Evolutionary conservation across 2,888 invertebrate genomes (phyloP), one percentile per base, ranked within the genome.

Genomic region (Volucella zonaria): DNA sequence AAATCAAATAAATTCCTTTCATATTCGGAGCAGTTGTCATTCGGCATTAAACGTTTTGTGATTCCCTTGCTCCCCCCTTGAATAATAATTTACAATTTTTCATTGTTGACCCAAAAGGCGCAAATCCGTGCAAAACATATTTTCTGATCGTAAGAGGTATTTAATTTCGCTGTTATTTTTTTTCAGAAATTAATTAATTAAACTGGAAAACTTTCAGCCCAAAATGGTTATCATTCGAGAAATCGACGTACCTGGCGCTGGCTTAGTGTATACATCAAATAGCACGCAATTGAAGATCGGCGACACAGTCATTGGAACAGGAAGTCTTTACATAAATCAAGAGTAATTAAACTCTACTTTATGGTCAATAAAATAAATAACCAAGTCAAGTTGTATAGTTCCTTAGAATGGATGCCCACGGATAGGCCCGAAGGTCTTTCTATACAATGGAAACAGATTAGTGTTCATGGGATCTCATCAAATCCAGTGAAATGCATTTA

Each of bases 361-460:
- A 61, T 66, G 38, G 11, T 18, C n/a, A 49, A n/a, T 45, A 31
- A 70, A n/a, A 54, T n/a, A 66, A 71, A 58, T 52, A 64, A 61
- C 15, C 45, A 18, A 42, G 12, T 45, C 4, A 59, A 59, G 54
- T 70, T 59, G 71, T 86, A 3, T 81, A 92, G 92, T 80, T 89
- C 90, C 18, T 88, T 92, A 42, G 89, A 90, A 12, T 92, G 92
- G 92, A 90, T 90, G 82, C 91, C 91, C 1, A 87, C 80, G 12
- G 88, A 90, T 68, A 82, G 88, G 8, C 86, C 88, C 2, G 91
- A 92, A 38, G 91, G 91, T 3, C 89, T 92, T 12, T 91, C 91
- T 0, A 90, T 92, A 66, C 88, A 89, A 31, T 92, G 92, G 92
- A 90, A 90, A 75, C 89, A 91, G 70, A 90, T 92, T 2, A 90